These are phyloP conservation scores for Pollimyrus isidori DNA, from an alignment of 2,113 vertebrate genomes.

Conservation along the genomic window DNA sequence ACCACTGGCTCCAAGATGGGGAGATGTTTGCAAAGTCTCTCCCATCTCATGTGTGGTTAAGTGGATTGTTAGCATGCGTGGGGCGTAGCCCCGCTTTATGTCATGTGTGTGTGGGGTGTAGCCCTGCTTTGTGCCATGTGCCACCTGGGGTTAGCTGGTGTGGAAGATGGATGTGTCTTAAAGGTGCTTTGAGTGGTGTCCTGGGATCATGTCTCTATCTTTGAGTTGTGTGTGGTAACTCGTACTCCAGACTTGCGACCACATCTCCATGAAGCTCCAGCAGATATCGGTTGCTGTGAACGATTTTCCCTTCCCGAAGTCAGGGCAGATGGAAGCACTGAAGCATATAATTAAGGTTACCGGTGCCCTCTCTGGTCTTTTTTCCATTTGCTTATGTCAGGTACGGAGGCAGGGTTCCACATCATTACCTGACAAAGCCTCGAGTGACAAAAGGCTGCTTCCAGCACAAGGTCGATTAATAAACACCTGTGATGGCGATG, in stretches of 20 bases:
- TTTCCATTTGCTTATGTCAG: constrained; percentile 25
- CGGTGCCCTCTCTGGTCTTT: constrained; percentile 14
- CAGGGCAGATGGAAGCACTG: constrained; percentile 38
- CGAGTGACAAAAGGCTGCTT: background rate
- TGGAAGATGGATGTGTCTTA: background rate
- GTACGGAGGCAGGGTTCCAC: background rate
- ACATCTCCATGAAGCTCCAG: background rate
- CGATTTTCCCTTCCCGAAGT: constrained; percentile 26
- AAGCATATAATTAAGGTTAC: constrained; percentile 62
- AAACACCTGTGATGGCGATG: background rate
- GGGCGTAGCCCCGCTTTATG: background rate
- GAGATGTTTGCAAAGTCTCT: background rate
- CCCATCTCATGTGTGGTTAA: background rate
- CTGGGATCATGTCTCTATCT: background rate
- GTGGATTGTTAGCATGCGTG: background rate
- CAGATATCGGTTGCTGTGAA: constrained; percentile 18
- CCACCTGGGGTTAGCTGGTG: background rate
- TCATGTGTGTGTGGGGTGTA: background rate
- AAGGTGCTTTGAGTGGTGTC: background rate
- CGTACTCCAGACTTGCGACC: background rate
- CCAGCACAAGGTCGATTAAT: background rate
- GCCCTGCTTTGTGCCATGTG: too few species aligned
- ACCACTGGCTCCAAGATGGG: background rate
- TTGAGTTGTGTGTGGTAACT: background rate
- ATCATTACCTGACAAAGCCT: background rate